Evolutionary conservation across 2,888 invertebrate species (phyloP).

Genomic region (Diarsia rubi): DNA sequence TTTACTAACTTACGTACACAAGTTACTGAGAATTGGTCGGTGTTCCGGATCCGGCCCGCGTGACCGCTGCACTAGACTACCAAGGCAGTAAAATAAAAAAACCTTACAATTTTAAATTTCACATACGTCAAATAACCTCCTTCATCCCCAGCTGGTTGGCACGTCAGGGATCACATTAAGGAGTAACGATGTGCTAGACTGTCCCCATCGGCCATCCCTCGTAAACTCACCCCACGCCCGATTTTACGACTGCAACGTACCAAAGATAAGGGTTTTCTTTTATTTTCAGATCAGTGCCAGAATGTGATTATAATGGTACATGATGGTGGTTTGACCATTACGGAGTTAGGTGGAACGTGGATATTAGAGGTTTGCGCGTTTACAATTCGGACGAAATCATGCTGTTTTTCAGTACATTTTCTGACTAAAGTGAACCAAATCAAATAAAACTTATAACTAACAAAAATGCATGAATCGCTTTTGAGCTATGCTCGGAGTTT

Average conservation of each 20-base stretch:
- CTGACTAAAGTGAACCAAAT: too few species aligned
- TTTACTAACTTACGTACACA: too few species aligned
- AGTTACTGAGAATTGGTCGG: too few species aligned
- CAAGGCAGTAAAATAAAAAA: too few species aligned
- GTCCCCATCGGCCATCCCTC: slow-evolving; percentile 41
- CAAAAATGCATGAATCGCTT: too few species aligned
- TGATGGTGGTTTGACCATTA: slow-evolving; percentile 34
- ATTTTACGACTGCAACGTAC: slow-evolving; percentile 57
- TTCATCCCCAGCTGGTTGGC: slow-evolving; percentile 21
- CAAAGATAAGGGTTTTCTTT: slow-evolving; percentile 58
- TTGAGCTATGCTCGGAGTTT: too few species aligned
- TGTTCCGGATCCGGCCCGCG: too few species aligned
- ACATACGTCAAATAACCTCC: slow-evolving; percentile 2
- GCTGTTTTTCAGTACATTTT: too few species aligned
- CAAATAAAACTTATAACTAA: too few species aligned
- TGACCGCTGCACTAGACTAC: too few species aligned
- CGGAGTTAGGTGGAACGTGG: not conserved
- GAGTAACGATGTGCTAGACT: slow-evolving; percentile 59
- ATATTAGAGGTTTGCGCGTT: not conserved
- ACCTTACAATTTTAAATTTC: not conserved
- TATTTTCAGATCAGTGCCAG: slow-evolving; percentile 60
- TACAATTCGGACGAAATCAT: too few species aligned
- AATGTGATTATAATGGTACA: slow-evolving; percentile 61
- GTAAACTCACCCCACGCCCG: slow-evolving; percentile 56
- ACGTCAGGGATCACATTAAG: slow-evolving; percentile 58